Conservation (phyloP, 2,888 invertebrate genomes). For the Anticlea derivata region DNA sequence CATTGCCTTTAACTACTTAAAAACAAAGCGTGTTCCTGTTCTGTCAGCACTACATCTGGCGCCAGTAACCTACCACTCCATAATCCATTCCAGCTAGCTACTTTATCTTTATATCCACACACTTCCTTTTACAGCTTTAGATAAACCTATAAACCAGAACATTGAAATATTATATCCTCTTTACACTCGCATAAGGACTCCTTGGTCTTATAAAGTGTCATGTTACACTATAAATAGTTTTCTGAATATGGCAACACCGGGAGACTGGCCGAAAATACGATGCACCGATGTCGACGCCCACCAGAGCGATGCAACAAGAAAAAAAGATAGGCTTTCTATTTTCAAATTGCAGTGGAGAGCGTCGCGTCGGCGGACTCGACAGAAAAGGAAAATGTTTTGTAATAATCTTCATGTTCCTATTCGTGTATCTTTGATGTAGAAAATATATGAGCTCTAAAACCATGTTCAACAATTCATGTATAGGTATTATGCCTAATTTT, state of each 20-base stretch:
- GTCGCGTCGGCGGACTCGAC: conserved; percentile 52
- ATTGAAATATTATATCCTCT: conserved; percentile 38
- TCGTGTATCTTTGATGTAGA: conserved; percentile 1
- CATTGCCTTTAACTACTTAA: conserved; percentile 28
- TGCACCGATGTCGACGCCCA: conserved; percentile 76
- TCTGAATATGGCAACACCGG: conserved; percentile 68
- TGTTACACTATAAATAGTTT: conserved; percentile 48
- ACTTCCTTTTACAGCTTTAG: conserved; percentile 31
- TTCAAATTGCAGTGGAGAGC: conserved; percentile 72
- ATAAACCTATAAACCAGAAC: conserved; percentile 28
- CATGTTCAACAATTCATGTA: too few species aligned
- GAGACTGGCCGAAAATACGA: conserved; percentile 74
- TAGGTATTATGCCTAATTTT: too few species aligned
- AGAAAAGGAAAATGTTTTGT: conserved; percentile 57
- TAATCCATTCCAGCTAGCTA: conserved; percentile 13
- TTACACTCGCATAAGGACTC: conserved; percentile 19
- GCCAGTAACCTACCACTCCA: conserved; percentile 16
- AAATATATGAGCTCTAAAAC: too few species aligned
- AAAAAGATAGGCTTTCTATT: conserved; percentile 70
- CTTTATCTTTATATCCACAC: conserved; percentile 10
- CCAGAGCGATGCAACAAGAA: conserved; percentile 69
- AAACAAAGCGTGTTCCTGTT: conserved; percentile 32
- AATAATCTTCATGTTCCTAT: too few species aligned
- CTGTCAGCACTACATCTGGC: conserved; percentile 38
- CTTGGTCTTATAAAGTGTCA: conserved; percentile 41